phyloP scores from a whole-genome alignment of 2,888 invertebrate genomes.

The Agrochola lychnidis region DNA sequence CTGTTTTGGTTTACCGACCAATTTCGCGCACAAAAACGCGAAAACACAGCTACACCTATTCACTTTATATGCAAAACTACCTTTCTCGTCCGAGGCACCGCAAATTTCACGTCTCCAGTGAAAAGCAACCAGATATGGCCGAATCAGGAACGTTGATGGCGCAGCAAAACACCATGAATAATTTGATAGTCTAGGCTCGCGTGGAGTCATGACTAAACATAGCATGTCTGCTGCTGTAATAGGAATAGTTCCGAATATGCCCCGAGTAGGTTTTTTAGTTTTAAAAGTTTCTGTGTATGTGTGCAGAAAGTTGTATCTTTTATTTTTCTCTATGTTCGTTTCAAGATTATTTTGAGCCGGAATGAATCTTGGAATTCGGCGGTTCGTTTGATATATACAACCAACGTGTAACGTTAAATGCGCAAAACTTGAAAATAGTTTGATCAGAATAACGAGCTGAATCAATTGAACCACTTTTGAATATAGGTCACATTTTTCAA shows the following conservation, averaged over 20 bases:
- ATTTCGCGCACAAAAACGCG: conserved; percentile 6
- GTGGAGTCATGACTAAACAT: conserved; percentile 70
- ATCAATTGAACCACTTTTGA: no score
- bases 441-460: no score
- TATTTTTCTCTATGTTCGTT: neutral
- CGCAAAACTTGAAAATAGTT: no score
- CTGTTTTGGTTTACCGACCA: neutral
- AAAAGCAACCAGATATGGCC: conserved; percentile 74
- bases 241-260: conserved; percentile 45
- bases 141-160: conserved; percentile 72
- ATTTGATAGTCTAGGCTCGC: conserved; percentile 76
- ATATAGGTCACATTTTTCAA: no score
- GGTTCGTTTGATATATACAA: neutral
- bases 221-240: conserved; percentile 50
- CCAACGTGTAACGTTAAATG: no score
- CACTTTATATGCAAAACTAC: conserved; percentile 45
- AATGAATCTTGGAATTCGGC: neutral
- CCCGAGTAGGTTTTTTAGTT: neutral
- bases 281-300: neutral
- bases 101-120: conserved; percentile 59
- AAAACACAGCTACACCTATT: neutral
- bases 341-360: neutral
- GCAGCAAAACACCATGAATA: conserved; percentile 75
- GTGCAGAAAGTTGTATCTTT: neutral
- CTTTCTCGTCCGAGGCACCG: conserved; percentile 36